A percentile compares a stretch with the other conserved stretches of the same genome.
These are phyloP conservation scores for Phaetusa simplex DNA, from an alignment of 2,113 vertebrate genomes.

Conservation along the genomic window DNA sequence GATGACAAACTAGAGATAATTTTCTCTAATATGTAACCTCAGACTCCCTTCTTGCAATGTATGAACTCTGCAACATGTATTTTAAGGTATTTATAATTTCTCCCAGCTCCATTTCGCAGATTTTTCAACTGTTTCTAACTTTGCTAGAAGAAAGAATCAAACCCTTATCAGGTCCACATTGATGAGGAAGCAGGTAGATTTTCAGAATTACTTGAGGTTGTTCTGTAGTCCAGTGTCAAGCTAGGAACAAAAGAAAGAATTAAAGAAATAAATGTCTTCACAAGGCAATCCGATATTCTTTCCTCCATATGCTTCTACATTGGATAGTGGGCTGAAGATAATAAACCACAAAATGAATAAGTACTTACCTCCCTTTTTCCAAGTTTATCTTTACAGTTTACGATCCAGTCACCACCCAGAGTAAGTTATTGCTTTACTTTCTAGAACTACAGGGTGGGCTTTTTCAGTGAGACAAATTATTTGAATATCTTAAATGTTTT, in stretches of 20 bases:
- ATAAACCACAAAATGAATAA: not conserved
- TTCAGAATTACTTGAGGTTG: not conserved
- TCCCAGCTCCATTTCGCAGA: not conserved
- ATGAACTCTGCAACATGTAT: not conserved
- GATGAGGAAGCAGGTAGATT: not conserved
- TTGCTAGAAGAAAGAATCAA: not conserved
- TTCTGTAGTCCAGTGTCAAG: not conserved
- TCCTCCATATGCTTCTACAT: not conserved
- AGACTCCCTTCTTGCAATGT: not conserved
- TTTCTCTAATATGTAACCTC: not conserved
- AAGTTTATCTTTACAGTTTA: not conserved
- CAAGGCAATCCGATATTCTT: not conserved
- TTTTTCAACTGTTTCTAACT: not conserved
- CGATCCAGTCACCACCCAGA: not conserved
- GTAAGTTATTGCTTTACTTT: not conserved
- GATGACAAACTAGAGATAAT: not conserved
- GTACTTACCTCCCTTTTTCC: not conserved
- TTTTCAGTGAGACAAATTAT: not conserved
- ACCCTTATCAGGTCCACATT: rapidly evolving
- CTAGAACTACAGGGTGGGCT: not conserved
- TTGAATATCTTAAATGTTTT: not conserved
- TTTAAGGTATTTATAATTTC: not conserved
- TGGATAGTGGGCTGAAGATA: not conserved
- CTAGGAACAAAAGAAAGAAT: not conserved
- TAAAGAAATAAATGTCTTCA: not conserved